These are phyloP conservation scores for Saccostrea echinata DNA, from an alignment of 1,140 invertebrate genomes.

Conservation along the genomic window DNA sequence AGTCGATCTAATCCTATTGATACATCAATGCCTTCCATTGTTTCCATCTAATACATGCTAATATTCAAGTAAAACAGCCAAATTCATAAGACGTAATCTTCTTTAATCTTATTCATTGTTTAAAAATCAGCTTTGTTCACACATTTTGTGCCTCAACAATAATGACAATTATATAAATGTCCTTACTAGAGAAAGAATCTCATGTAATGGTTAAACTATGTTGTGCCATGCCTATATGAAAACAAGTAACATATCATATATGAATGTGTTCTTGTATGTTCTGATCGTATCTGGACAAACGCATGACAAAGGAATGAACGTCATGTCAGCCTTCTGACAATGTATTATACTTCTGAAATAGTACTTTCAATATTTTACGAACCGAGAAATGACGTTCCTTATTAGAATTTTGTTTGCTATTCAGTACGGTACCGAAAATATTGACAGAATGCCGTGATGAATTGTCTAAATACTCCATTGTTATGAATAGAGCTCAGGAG, in stretches of 20 bases:
- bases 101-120: no score
- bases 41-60: background rate
- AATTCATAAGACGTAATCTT: background rate
- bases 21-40: background rate
- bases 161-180: background rate
- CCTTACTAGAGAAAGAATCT: background rate
- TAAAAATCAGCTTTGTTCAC: background rate
- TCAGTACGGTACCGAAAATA: no score
- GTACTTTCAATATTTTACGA: no score
- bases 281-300: background rate
- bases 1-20: background rate
- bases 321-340: background rate
- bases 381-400: no score
- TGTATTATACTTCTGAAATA: background rate
- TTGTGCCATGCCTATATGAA: background rate
- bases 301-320: background rate
- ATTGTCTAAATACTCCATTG: background rate
- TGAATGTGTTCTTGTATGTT: background rate
- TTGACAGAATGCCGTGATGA: background rate
- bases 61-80: no score
- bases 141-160: background rate
- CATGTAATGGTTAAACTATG: background rate
- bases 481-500: background rate
- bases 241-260: background rate
- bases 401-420: no score